Evolutionary conservation across 2,888 invertebrate genomes (phyloP).

Genomic region (Lapara coniferarum): DNA sequence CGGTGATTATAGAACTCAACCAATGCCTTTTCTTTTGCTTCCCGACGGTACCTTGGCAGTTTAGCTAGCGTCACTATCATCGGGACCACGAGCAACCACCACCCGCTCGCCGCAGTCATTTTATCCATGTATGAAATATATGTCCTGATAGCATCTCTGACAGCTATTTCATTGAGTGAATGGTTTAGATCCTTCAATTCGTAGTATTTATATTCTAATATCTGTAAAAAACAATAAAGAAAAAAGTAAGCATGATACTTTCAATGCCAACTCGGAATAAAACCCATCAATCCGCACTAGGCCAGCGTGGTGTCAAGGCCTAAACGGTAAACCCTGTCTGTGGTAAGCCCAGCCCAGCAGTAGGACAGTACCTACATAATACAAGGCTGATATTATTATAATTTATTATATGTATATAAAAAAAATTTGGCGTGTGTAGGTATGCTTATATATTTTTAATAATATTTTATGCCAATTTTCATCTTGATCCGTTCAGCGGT

Average conservation of each 20-base stretch:
- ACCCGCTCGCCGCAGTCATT: conserved; percentile 9
- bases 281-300: no score
- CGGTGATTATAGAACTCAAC: conserved; percentile 19
- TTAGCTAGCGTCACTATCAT: conserved; percentile 5
- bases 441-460: no score
- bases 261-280: no score
- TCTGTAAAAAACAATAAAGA: conserved; percentile 1
- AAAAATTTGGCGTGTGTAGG: no score
- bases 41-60: conserved; percentile 11
- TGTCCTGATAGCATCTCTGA: conserved; percentile 7
- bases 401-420: no score
- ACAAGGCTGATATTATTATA: no score
- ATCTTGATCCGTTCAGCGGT: neutral
- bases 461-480: no score
- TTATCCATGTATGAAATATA: conserved; percentile 26
- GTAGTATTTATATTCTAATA: conserved; percentile 20
- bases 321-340: no score
- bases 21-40: conserved; percentile 21
- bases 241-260: neutral
- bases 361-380: no score
- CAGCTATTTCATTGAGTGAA: conserved; percentile 8
- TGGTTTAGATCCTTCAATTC: conserved; percentile 20
- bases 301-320: no score
- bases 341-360: no score
- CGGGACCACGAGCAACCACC: conserved; percentile 29